Base-by-base conservation (phyloP, 2,113 vertebrate species). In the Lathamus discolor region DNA sequence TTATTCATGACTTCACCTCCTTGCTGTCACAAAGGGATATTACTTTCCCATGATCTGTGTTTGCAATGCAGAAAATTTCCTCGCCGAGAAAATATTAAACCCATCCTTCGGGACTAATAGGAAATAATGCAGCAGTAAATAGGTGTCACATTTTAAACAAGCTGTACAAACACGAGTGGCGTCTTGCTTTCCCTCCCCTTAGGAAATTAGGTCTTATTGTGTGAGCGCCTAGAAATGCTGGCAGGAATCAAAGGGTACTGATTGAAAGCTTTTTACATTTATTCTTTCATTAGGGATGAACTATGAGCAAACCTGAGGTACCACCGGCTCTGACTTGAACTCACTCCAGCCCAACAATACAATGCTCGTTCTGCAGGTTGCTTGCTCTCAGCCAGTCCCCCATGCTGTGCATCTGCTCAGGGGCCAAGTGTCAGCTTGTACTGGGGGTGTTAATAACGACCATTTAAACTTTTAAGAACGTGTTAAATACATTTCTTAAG, bases 371-470 rank as follows among this genome's bases (percentile, higher is more conserved):
- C 39, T 31, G 73, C 86, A 89, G 86, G 86, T 70, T 95, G 74
- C 92, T 85, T 59, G 11, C 95, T 94, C 92, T 96, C 93, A 82
- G 91, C 86, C 86, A 44, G 76, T 51, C 62, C 25, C 78, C 79
- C 92, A 44, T 74, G 94, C 97, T 95, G 97, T 37, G 91, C 74
- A 43, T 94, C 92, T 83, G 76, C 96, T 96, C 69, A 18, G 61
- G 84, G 84, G 84, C 88, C 94, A 96, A 97, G 96, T 91, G 91
- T 95, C 93, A 95, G 63, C 86, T 90, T 67, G 64, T 41, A 41
- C 94, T 23, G 86, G 83, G 96, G 94, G 83, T 95, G 93, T 97
- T 97, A 92, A 96, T 97, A 96, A 95, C 14, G 10, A 95, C 77
- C 92, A 92, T 91, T 95, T 88, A 94, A 95, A 97, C 90, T 91